Base-by-base conservation (phyloP, 1,140 invertebrate species). In the Heterodera schachtii region DNA sequence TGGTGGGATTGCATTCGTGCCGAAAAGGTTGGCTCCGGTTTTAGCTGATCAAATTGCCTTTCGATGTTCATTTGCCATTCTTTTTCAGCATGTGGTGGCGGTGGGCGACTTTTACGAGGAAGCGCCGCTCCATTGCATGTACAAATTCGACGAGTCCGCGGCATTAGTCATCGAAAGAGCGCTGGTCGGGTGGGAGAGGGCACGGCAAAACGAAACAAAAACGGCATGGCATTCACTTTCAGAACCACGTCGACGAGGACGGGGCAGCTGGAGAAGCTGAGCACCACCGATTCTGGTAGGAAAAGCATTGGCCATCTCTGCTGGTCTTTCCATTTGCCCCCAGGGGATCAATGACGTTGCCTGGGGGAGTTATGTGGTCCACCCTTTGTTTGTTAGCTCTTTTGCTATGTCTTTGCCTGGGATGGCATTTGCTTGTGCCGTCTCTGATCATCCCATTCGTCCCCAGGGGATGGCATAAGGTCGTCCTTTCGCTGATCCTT, bases 41-140 rank as follows among this genome's bases (percentile, higher is more conserved):
- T 46, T 46, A 11, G 31, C 67, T 3, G 67, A 9, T n/a, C n/a
- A 21, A 21, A 11, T 11, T 70, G 31, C 31, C 31, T n/a, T 69
- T 69, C 6, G 7, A 8, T 57, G 57, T 52, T 8, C 49, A 52
- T 66, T 73, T 16, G 41, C 19, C 9, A 6, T 52, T 5, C 21
- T 31, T 41, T 69, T 78, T 69, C 7, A 78, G 73, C 86, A 88
- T 67, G 88, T 88, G n/a, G 86, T 90, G 31, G 89, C 88, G 46
- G 88, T 89, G 41, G 88, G 88, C 11, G 88, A 89, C 76, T 89
- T 89, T 78, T 89, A 89, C 79, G 88, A 90, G 78, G 88, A 89
- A 80, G 83, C 89, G 47, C 89, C 89, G 21, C 83, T 89, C 21
- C 87, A 89, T 74, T 89, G 87, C 78, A 84, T 84, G 84, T 90